These are phyloP conservation scores for Elephas maximus DNA, from an alignment of 2,113 vertebrate species.

Conservation along the genomic window DNA sequence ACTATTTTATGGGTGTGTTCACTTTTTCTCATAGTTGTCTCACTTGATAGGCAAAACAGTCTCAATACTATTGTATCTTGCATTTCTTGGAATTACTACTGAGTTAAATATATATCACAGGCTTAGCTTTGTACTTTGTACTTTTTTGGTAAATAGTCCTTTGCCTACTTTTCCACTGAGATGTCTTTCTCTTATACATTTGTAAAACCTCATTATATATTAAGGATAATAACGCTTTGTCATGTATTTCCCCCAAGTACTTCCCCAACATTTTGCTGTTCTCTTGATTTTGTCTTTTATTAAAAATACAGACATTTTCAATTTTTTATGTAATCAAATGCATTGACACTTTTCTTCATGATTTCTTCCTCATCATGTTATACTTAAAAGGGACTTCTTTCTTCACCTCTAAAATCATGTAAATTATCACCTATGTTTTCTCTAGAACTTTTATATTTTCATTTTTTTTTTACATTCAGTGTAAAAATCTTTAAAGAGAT, in stretches of 20 bases:
- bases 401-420: slow-evolving; percentile 9
- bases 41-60: slow-evolving; percentile 43
- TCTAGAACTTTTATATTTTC: slow-evolving; percentile 37
- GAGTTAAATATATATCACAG: background rate
- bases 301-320: background rate
- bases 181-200: slow-evolving; percentile 27
- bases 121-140: background rate
- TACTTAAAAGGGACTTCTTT: background rate
- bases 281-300: slow-evolving; percentile 36
- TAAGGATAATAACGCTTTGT: slow-evolving; percentile 19
- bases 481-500: background rate
- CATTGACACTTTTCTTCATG: background rate
- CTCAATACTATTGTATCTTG: background rate
- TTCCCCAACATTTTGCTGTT: background rate
- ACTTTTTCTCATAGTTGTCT: background rate
- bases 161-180: background rate
- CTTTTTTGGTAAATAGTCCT: background rate
- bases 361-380: slow-evolving; percentile 23
- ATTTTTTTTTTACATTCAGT: background rate
- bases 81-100: background rate
- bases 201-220: background rate
- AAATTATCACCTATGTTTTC: slow-evolving; percentile 26
- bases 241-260: slow-evolving; percentile 12
- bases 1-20: background rate
- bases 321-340: background rate